Base-by-base conservation (phyloP, 2,888 invertebrate species). In the Dichetophora obliterata region DNA sequence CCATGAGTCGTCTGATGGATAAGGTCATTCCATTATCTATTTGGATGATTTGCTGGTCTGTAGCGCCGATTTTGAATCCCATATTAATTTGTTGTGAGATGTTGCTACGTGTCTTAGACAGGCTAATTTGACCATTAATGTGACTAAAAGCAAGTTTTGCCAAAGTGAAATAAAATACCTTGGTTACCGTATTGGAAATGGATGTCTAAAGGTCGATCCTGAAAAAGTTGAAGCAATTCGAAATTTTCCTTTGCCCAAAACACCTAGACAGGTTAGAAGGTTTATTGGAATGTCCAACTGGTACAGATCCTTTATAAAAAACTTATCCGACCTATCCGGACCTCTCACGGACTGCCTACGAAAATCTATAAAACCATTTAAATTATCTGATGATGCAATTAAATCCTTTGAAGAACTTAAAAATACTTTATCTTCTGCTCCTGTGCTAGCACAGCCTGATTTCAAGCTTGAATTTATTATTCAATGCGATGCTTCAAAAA, bases 1-100 rank as follows among this genome's bases (percentile, higher is more conserved):
- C 77, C 22, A 75, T 79, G 77, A 72, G 75, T 34, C 16, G 74
- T 8, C 31, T 48, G 22, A 63, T 70, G 74, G 68, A 75, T 24
- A 66, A 68, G 54, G 75, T 37, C 5, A 75, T 75, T 8, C 73
- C 73, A 3, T 75, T 34, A 48, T 75, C 5, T 75, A 66, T 75
- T 14, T 75, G 24, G 75, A 75, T 22, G 75, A 75, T 57, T 43
- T 75, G 16, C 27, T 75, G 5, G 75, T 75, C 3, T 68, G 57
- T 16, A 68, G 57, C n/a, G 3, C 75, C 14, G 43, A 34, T 43
- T 75, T 66, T 24, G 70, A 52, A 48, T 19, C 22, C 3, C 61
- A 73, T 9, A 6, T 73, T 16, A 16, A 48, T 9, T 43, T 63
- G 34, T 19, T 73, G 27, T 3, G 27, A 1, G 61, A 73, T 16